Base-by-base conservation (phyloP, 1,140 invertebrate genomes). In the Centruroides vittatus region DNA sequence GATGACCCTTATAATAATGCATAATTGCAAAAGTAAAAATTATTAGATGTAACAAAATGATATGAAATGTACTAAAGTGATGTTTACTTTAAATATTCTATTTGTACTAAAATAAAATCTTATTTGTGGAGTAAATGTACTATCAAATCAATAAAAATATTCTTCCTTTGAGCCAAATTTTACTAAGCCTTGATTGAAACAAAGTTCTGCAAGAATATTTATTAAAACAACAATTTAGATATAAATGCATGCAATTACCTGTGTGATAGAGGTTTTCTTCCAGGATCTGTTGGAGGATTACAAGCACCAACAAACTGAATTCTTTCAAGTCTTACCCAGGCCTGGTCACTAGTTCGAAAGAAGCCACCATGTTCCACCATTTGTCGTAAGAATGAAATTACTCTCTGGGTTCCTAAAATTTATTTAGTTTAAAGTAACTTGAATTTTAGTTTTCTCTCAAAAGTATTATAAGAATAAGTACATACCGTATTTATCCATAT, bases 241-340 rank as follows among this genome's bases (percentile, higher is more conserved):
- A 23, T 23, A 23, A 23, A 55, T 3, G 11, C 5, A 41, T n/a
- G n/a, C n/a, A n/a, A n/a, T 53, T 65, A 76, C 71, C 95, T 81
- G 76, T 98, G 92, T 54, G 93, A 94, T 0, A 99, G 79, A 12
- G 96, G 95, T 75, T 99, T 98, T 65, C 97, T 82, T 4, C 97
- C 97, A 0, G 96, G 96, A 82, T 99, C 97, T 35, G 97, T 99
- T 0, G 96, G 96, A 48, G 97, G 97, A 81, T 99, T 99, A 78
- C 97, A 99, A 58, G 97, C 97, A 34, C 96, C 97, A 41, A 99
- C 96, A 77, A 99, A 99, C 74, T 99, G 97, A 67, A 99, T 98
- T 56, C 96, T 81, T 74, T 99, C 96, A 67, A 99, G 77, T 55
- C 86, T 85, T 0, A 99, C 94, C 93, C 94, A 98, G 0, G 89